These are phyloP conservation scores for Habroteleia sp. DNA, from an alignment of 2,888 invertebrate genomes.

Conservation along the genomic window DNA sequence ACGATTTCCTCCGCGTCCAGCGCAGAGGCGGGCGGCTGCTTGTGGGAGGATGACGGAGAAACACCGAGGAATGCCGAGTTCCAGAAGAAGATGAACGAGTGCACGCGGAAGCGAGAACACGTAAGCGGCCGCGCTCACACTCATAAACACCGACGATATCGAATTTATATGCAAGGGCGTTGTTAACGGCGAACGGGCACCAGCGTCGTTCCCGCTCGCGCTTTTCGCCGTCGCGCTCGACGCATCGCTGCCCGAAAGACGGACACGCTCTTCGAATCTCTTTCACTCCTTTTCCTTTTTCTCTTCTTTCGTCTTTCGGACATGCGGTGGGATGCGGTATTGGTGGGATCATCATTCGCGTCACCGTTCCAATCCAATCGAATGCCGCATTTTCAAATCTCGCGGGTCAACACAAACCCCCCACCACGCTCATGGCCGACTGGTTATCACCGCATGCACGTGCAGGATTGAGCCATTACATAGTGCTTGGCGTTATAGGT, in stretches of 20 bases:
- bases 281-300: constrained; percentile 19
- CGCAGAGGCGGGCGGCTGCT: constrained; percentile 72
- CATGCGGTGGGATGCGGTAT: constrained; percentile 65
- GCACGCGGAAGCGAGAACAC: constrained; percentile 45
- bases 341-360: constrained; percentile 71
- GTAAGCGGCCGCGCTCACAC: too few species aligned
- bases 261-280: not conserved
- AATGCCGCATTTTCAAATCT: constrained; percentile 68
- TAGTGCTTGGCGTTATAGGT: constrained; percentile 79
- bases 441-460: constrained; percentile 79
- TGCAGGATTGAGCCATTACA: constrained; percentile 81
- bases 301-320: constrained; percentile 10
- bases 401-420: constrained; percentile 67
- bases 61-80: constrained; percentile 55
- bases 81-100: constrained; percentile 68
- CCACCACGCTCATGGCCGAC: constrained; percentile 62
- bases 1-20: constrained; percentile 68
- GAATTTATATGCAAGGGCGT: constrained; percentile 81
- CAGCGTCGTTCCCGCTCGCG: too few species aligned
- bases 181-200: constrained; percentile 79
- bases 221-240: too few species aligned
- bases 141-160: constrained; percentile 69
- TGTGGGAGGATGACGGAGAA: constrained; percentile 66
- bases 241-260: not conserved
- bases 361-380: constrained; percentile 68